phyloP scores from a whole-genome alignment of 2,888 invertebrate species.

The Furcula furcula region DNA sequence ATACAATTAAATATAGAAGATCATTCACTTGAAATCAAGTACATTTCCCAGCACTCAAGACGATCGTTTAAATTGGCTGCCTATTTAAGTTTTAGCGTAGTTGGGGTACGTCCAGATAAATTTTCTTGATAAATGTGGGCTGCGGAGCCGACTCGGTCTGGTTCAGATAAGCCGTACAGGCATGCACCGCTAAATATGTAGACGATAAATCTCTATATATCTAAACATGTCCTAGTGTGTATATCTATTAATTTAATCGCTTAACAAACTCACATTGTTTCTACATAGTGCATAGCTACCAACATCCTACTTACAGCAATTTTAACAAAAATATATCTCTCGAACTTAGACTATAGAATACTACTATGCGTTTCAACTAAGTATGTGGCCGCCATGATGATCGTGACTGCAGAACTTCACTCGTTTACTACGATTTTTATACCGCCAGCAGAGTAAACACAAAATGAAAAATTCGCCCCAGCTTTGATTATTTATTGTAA shows the following conservation, averaged over 20 bases:
- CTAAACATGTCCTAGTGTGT: constrained; percentile 33
- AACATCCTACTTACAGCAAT: no score
- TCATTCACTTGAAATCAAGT: not conserved
- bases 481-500: no score
- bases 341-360: no score
- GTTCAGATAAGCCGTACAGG: constrained; percentile 45
- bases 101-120: constrained; percentile 47
- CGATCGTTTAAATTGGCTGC: constrained; percentile 23
- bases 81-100: constrained; percentile 23
- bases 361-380: no score
- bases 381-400: no score
- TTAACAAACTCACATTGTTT: constrained; percentile 20
- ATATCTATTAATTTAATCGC: constrained; percentile 24
- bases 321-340: no score
- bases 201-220: constrained; percentile 48
- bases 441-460: no score
- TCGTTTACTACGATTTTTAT: no score
- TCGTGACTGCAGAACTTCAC: no score
- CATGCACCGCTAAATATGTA: constrained; percentile 51
- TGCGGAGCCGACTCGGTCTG: constrained; percentile 35
- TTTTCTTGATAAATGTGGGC: constrained; percentile 48
- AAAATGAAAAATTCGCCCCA: no score
- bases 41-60: constrained; percentile 9
- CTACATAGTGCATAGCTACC: constrained; percentile 15
- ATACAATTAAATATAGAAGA: no score